These are phyloP conservation scores for Sebastes fasciatus DNA, from an alignment of 2,113 vertebrate species.

Conservation along the genomic window DNA sequence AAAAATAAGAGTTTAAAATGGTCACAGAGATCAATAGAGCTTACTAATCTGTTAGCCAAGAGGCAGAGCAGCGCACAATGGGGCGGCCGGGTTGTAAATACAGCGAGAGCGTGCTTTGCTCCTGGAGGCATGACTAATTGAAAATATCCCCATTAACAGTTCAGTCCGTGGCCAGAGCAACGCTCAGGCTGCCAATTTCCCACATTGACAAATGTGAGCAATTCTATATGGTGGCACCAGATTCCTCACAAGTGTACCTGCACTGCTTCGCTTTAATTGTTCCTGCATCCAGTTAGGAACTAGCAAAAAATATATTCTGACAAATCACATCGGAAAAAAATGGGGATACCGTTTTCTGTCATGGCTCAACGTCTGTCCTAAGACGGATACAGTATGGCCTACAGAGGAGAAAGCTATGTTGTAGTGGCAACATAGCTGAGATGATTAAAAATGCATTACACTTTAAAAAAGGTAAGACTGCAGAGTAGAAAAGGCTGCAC, in stretches of 20 bases:
- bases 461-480: conserved; percentile 6
- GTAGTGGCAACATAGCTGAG: background rate
- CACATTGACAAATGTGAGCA: conserved; percentile 71
- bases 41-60: conserved; percentile 68
- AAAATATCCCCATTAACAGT: conserved; percentile 77
- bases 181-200: conserved; percentile 47
- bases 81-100: conserved; percentile 63
- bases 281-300: background rate
- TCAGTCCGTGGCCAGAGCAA: conserved; percentile 41
- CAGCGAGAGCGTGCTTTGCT: conserved; percentile 54
- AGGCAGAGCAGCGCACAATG: conserved; percentile 45
- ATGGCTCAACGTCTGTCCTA: background rate
- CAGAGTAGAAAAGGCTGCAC: background rate
- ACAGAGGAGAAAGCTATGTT: background rate
- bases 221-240: conserved; percentile 53
- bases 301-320: background rate
- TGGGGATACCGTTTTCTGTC: background rate
- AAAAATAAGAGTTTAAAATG: conserved; percentile 41
- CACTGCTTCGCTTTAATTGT: conserved; percentile 36
- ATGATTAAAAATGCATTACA: conserved; percentile 33
- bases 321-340: conserved; percentile 11
- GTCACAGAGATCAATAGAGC: conserved; percentile 68
- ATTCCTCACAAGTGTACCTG: conserved; percentile 41
- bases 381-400: conserved; percentile 12
- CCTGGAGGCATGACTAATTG: conserved; percentile 80